phyloP scores from a whole-genome alignment of 2,113 vertebrate genomes.

The Stigmatopora argus region DNA sequence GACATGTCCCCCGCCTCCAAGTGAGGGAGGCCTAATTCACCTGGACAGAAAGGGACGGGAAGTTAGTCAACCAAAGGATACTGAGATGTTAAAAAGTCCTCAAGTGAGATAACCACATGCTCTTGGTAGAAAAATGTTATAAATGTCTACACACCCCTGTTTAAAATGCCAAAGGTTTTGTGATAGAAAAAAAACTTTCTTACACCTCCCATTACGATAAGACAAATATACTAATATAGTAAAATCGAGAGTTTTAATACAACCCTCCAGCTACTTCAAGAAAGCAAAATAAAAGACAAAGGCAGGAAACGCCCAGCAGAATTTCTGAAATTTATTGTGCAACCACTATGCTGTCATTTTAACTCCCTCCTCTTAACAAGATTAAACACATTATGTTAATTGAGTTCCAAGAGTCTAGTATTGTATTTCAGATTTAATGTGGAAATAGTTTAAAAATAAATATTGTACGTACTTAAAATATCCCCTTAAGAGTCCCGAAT shows the following conservation, averaged over 20 bases:
- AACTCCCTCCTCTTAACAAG: neutral
- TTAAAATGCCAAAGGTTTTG: neutral
- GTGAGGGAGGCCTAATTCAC: slow-evolving; percentile 60
- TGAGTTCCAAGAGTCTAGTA: neutral
- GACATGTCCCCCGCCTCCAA: slow-evolving; percentile 53
- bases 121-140: neutral
- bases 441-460: neutral
- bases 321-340: neutral
- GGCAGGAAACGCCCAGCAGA: neutral
- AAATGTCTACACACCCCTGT: neutral
- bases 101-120: neutral
- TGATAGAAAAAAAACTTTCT: neutral
- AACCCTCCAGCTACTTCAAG: neutral
- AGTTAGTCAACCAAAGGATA: neutral
- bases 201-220: too few relatives aligned
- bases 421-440: neutral
- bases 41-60: slow-evolving; percentile 37
- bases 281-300: neutral
- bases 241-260: neutral
- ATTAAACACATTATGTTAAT: neutral
- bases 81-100: neutral
- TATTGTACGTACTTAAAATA: slow-evolving; percentile 7
- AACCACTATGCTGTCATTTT: neutral
- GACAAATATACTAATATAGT: too few relatives aligned
- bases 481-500: neutral